Conservation (phyloP, 2,888 invertebrate species). For the Drosophila meridiana region DNA sequence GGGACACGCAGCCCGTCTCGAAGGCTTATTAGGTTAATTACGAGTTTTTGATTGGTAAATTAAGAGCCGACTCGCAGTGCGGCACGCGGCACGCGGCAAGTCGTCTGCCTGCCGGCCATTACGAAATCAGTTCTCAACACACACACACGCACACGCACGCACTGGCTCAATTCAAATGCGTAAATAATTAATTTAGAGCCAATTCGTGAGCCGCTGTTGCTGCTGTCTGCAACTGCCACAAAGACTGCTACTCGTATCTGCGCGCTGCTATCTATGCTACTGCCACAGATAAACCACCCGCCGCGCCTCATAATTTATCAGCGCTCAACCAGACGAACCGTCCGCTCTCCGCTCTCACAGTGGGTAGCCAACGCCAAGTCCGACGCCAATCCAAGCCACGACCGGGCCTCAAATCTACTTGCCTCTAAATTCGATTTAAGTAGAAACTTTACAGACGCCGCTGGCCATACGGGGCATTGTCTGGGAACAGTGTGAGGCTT, state of each 20-base stretch:
- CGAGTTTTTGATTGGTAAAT: slow-evolving; percentile 82
- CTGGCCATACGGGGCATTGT: slow-evolving; percentile 3
- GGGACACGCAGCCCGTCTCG: slow-evolving; percentile 57
- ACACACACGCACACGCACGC: slow-evolving; percentile 49
- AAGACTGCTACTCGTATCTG: slow-evolving; percentile 18
- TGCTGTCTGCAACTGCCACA: slow-evolving; percentile 25
- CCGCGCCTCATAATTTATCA: slow-evolving; percentile 69
- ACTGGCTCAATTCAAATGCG: slow-evolving; percentile 79
- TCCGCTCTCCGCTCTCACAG: slow-evolving; percentile 20
- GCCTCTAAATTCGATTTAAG: slow-evolving; percentile 22
- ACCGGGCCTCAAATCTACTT: slow-evolving; percentile 11
- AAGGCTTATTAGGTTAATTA: slow-evolving; percentile 81
- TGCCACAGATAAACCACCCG: slow-evolving; percentile 73
- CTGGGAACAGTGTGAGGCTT: neutral
- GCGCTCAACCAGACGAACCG: slow-evolving; percentile 30
- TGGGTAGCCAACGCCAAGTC: slow-evolving; percentile 31
- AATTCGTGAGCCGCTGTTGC: slow-evolving; percentile 66
- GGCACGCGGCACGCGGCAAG: slow-evolving; percentile 71
- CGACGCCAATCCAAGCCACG: slow-evolving; percentile 2
- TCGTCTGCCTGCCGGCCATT: slow-evolving; percentile 56
- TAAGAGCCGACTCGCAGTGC: slow-evolving; percentile 60
- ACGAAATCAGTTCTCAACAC: slow-evolving; percentile 77
- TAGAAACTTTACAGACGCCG: slow-evolving; percentile 8
- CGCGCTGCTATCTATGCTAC: slow-evolving; percentile 48
- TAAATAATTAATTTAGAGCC: slow-evolving; percentile 81